phyloP scores from a whole-genome alignment of 2,888 invertebrate species.

The Drosophila nr. perissopoda region DNA sequence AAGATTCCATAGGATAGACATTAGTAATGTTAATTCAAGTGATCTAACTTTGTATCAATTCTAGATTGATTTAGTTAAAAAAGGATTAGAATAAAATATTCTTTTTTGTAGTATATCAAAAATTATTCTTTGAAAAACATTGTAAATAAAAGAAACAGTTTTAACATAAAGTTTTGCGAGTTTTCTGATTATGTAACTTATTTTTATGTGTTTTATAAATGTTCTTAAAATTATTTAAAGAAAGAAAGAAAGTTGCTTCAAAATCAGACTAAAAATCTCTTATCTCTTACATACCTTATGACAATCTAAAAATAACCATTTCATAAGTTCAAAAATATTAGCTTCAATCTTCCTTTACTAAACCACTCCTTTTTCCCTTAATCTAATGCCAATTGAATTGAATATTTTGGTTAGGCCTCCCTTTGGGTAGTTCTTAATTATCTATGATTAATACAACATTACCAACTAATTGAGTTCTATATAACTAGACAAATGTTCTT shows the following conservation, averaged over 20 bases:
- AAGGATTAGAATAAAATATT: not conserved
- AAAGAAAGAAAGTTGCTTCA: not conserved
- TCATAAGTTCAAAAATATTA: accelerated
- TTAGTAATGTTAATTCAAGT: accelerated
- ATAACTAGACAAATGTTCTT: conserved; percentile 41
- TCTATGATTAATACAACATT: conserved; percentile 56
- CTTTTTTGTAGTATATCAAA: not conserved
- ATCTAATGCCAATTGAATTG: conserved; percentile 9
- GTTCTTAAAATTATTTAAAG: not conserved
- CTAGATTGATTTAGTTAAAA: not conserved
- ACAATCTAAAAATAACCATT: not conserved
- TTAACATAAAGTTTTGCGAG: accelerated
- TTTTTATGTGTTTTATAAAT: not conserved
- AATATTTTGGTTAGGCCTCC: not conserved
- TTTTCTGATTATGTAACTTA: not conserved
- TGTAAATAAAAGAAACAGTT: not conserved
- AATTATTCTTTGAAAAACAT: not conserved
- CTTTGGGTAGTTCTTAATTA: conserved; percentile 42
- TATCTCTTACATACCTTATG: not conserved
- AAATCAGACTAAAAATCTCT: not conserved
- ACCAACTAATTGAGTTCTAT: conserved; percentile 63
- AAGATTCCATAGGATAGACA: not conserved
- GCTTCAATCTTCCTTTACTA: not conserved
- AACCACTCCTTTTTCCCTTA: not conserved
- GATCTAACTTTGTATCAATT: not conserved